Evolutionary conservation across 2,888 invertebrate species (phyloP), one percentile per base, ranked within the genome.

Genomic region (Geotrupes spiniger): DNA sequence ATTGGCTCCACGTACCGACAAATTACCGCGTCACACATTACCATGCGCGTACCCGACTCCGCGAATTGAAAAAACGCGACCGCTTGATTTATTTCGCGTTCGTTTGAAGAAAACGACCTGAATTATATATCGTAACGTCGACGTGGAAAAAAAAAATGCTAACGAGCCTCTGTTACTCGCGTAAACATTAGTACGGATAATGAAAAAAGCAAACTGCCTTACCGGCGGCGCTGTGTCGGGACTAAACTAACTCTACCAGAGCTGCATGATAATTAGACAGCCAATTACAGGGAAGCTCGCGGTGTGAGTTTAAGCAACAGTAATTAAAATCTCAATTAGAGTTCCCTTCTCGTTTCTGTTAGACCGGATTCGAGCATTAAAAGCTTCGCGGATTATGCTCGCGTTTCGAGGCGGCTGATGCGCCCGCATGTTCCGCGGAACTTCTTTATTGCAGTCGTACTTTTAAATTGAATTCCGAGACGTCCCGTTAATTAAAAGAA

Each of bases 261-360:
- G 60, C 54, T 58, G 63, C 61, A 64, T 63, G 64, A 66, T 64
- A 68, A 68, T 68, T 68, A 68, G 65, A 60, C 64, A 61, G 63
- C 63, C 66, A 66, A 67, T 66, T 66, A 66, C 63, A 59, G 61
- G 56, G 57, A 57, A 55, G 56, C 58, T 63, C 48, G 37, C 41
- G 48, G 48, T 49, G 48, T 42, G 48, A 45, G 48, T 52, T 52
- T 52, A 51, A 52, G 52, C 52, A 52, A 40, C 40, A 40, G 40
- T 40, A 40, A 40, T 40, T 40, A 40, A 40, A 40, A 40, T 52
- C 52, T 52, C 52, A 52, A 52, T 52, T 52, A 52, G 51, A 44
- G 31, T 40, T 40, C 44, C 44, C 42, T 43, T 46, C 51, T 51
- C 42, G 38, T 46, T 44, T 38, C 43, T 41, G 42, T 25, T 31